These are phyloP conservation scores for Hoplias malabaricus DNA, from an alignment of 2,113 vertebrate genomes.

Conservation along the genomic window DNA sequence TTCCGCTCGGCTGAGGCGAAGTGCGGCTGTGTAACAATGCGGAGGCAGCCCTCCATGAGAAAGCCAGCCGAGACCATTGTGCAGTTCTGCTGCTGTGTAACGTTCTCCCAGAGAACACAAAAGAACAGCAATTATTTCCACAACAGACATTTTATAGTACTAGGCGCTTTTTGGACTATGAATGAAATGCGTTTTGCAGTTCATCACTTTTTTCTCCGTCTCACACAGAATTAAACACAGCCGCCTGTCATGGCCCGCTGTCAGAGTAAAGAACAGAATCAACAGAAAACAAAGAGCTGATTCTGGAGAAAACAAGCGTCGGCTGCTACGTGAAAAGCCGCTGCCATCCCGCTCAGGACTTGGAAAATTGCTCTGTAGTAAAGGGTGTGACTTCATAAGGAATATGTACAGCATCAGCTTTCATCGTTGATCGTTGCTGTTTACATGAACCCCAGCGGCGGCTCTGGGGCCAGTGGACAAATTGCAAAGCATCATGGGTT, in stretches of 20 bases:
- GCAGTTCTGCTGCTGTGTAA: constrained; percentile 1
- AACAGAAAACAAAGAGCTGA: constrained; percentile 35
- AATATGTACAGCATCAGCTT: not conserved
- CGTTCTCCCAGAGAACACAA: constrained; percentile 48
- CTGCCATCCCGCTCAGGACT: not conserved
- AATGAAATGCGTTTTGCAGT: constrained; percentile 47
- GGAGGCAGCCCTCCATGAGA: not conserved
- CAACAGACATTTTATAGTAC: constrained; percentile 41
- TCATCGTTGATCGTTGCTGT: not conserved
- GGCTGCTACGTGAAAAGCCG: constrained; percentile 26
- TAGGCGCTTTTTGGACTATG: constrained; percentile 25
- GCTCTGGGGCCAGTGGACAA: not conserved
- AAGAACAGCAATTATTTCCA: constrained; percentile 57
- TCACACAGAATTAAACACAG: constrained; percentile 46
- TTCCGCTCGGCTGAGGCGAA: constrained; percentile 3
- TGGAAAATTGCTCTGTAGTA: constrained; percentile 7
- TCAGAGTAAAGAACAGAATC: constrained; percentile 27
- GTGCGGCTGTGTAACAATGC: not conserved
- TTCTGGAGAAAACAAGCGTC: constrained; percentile 17
- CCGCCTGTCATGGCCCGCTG: constrained; percentile 35
- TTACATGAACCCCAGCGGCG: not conserved
- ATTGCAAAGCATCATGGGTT: not conserved
- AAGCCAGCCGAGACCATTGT: not conserved
- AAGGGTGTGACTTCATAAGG: not conserved
- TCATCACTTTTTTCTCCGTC: constrained; percentile 37